A percentile compares a stretch with the other conserved stretches of the same genome.
These are phyloP conservation scores for Troglohyphantes excavatus DNA, from an alignment of 2,888 invertebrate genomes.

Conservation along the genomic window DNA sequence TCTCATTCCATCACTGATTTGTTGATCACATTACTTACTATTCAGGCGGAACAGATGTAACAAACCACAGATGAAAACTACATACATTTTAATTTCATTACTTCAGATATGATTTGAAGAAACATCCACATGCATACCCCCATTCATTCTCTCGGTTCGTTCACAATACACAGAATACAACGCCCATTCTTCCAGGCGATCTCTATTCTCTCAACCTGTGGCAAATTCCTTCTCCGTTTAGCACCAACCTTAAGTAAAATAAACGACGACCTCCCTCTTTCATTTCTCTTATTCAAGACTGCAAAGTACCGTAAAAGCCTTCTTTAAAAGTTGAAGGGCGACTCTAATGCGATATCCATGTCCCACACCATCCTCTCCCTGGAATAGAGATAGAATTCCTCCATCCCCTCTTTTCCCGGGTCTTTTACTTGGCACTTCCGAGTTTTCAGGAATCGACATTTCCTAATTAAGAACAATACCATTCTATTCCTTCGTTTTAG, in stretches of 20 bases:
- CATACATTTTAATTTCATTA: too few relatives aligned
- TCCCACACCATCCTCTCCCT: neutral
- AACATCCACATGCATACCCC: too few relatives aligned
- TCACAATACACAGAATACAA: too few relatives aligned
- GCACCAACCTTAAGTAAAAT: constrained; percentile 49
- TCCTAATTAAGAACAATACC: constrained; percentile 4
- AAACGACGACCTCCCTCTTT: constrained; percentile 32
- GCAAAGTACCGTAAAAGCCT: constrained; percentile 44
- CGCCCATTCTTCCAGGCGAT: neutral
- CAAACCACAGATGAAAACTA: too few relatives aligned
- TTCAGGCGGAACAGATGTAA: too few relatives aligned
- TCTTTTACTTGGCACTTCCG: neutral
- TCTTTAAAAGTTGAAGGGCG: constrained; percentile 37
- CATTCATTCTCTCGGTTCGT: too few relatives aligned
- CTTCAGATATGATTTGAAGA: too few relatives aligned
- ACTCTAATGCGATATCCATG: constrained; percentile 68
- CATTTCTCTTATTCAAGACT: constrained; percentile 44
- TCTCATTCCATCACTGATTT: too few relatives aligned
- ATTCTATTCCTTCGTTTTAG: neutral
- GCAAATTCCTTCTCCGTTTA: constrained; percentile 17
- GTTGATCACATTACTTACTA: too few relatives aligned
- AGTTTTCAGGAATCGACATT: neutral
- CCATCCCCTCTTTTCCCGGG: neutral
- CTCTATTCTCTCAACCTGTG: neutral
- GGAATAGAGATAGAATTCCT: neutral